phyloP scores from a whole-genome alignment of 1,140 invertebrate genomes.

The Muscidifurax raptorellus region DNA sequence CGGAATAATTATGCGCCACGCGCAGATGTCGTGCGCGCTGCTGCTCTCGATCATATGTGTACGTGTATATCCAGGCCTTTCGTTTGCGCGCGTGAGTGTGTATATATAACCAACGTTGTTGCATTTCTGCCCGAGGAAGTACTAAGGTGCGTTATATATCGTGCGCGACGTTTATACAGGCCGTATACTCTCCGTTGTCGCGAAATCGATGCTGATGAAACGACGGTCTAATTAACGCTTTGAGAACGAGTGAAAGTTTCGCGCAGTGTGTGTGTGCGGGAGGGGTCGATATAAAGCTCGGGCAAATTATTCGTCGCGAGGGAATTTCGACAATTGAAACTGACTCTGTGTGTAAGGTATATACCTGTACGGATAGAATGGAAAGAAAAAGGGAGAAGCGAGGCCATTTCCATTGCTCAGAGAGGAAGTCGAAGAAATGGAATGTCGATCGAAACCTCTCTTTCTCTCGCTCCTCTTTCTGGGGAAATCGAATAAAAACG shows the following conservation, averaged over 20 bases:
- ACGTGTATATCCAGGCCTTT: too few relatives aligned
- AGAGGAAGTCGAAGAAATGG: conserved; percentile 32
- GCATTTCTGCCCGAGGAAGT: background rate
- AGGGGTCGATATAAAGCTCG: too few relatives aligned
- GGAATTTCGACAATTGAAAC: conserved; percentile 27
- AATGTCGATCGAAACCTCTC: background rate
- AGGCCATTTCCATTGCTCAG: background rate
- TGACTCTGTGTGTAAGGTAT: background rate
- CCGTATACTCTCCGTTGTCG: background rate
- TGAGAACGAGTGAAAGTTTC: background rate
- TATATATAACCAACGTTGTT: too few relatives aligned
- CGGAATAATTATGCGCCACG: background rate
- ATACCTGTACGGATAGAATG: background rate
- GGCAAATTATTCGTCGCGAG: background rate
- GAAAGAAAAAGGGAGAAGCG: background rate
- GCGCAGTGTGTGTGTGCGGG: too few relatives aligned
- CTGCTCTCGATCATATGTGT: too few relatives aligned
- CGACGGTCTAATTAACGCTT: background rate
- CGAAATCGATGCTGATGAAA: background rate
- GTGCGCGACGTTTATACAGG: background rate
- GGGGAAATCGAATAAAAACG: conserved; percentile 22
- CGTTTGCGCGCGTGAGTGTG: too few relatives aligned
- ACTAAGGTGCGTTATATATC: background rate
- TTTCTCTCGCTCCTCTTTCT: too few relatives aligned
- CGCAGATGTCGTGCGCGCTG: background rate